Evolutionary conservation across 2,888 invertebrate genomes (phyloP).

Genomic region (Lepas anatifera): DNA sequence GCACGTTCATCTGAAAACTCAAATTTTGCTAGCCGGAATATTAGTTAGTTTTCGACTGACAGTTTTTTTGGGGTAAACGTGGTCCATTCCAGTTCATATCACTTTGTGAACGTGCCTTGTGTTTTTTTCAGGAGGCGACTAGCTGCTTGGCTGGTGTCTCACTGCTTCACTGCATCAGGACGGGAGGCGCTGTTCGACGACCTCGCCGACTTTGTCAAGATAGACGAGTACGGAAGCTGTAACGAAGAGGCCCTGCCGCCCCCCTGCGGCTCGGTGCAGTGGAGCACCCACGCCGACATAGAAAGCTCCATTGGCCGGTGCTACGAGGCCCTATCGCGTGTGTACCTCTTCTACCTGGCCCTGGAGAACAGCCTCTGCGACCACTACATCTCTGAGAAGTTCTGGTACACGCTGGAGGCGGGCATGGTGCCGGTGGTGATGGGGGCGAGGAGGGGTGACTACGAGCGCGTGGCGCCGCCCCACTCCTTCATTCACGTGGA

Average conservation of each 20-base stretch:
- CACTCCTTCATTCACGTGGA: slow-evolving; percentile 17
- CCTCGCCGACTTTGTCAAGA: neutral
- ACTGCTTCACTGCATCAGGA: neutral
- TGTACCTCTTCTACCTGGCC: neutral
- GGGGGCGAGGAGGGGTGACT: slow-evolving; percentile 12
- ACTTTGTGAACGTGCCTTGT: too few species aligned
- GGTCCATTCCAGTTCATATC: too few species aligned
- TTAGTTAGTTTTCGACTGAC: too few species aligned
- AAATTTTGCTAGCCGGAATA: too few species aligned
- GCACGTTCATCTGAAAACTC: too few species aligned
- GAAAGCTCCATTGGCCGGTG: too few species aligned
- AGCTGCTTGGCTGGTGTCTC: neutral
- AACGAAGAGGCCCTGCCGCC: too few species aligned
- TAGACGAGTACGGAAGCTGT: neutral
- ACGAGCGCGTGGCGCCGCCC: slow-evolving; percentile 5
- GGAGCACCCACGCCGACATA: too few species aligned
- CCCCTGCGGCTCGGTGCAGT: too few species aligned
- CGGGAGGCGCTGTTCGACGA: neutral
- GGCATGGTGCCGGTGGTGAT: slow-evolving; percentile 14
- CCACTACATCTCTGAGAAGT: neutral
- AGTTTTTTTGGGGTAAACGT: too few species aligned
- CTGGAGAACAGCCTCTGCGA: neutral
- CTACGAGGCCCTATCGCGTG: neutral
- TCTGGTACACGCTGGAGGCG: neutral
- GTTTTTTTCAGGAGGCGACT: neutral